Evolutionary conservation across 2,113 vertebrate genomes (phyloP).

Genomic region (Lonchura striata): DNA sequence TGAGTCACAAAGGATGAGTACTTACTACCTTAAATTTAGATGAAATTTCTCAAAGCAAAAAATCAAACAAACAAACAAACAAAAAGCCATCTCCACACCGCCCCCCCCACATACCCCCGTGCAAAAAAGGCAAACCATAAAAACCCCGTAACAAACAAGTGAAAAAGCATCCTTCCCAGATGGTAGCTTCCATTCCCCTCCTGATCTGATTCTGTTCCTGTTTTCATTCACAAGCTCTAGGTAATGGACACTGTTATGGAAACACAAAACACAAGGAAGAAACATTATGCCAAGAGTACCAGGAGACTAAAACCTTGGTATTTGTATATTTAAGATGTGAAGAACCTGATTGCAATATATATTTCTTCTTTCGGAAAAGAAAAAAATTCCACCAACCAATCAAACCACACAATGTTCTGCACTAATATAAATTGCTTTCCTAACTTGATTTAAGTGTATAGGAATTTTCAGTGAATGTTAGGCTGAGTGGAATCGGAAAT

Average conservation of each 20-base stretch:
- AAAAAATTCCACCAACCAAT: background rate
- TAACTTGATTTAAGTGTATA: background rate
- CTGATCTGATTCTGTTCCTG: background rate
- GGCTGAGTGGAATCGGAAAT: background rate
- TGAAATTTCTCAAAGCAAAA: background rate
- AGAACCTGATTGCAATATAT: background rate
- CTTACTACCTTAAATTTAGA: background rate
- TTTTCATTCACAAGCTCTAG: background rate
- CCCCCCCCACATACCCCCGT: too few relatives aligned
- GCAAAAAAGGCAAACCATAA: background rate
- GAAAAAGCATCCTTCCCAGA: background rate
- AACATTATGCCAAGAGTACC: background rate
- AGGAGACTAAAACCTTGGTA: background rate
- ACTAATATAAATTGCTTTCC: background rate
- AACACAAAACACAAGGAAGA: background rate
- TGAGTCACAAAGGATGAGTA: background rate
- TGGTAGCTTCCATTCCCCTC: background rate
- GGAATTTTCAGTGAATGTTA: background rate
- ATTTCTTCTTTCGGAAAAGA: background rate
- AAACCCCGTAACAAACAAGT: background rate
- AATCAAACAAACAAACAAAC: background rate
- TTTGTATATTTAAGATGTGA: background rate
- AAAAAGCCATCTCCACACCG: background rate
- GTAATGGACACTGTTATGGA: background rate
- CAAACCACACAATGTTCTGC: rapidly evolving